Evolutionary conservation across 2,113 vertebrate genomes (phyloP).

Genomic region (Siniperca knerii): DNA sequence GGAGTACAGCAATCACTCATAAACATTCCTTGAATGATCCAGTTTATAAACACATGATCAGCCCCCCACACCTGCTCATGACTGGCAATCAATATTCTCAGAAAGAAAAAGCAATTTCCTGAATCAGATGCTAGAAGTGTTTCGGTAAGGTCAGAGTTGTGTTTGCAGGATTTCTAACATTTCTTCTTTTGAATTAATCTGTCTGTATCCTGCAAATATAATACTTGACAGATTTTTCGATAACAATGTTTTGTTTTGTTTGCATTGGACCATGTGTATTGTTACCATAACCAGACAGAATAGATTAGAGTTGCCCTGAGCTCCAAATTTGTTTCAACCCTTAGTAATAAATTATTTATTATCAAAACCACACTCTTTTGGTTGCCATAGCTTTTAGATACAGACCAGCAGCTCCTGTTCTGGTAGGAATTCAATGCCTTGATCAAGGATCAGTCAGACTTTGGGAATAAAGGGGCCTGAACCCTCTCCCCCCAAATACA

Average conservation of each 20-base stretch:
- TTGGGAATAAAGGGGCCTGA: background rate
- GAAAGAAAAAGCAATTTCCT: constrained; percentile 53
- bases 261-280: constrained; percentile 7
- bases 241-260: constrained; percentile 28
- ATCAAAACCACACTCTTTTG: background rate
- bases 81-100: constrained; percentile 51
- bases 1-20: constrained; percentile 59
- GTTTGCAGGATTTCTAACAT: constrained; percentile 24
- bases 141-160: constrained; percentile 37
- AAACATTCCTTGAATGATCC: constrained; percentile 58
- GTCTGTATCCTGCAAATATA: constrained; percentile 6
- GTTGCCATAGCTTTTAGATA: background rate
- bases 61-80: constrained; percentile 45
- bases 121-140: constrained; percentile 50
- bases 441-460: constrained; percentile 10
- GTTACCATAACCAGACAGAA: constrained; percentile 6
- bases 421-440: background rate
- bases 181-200: constrained; percentile 31
- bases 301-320: background rate
- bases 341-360: background rate
- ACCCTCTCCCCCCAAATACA: background rate
- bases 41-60: constrained; percentile 51
- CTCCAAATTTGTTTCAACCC: background rate
- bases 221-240: constrained; percentile 5
- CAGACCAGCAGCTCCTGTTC: background rate